These are phyloP conservation scores for Pangasius krempfi DNA, from an alignment of 2,797 vertebrate genomes.

Conservation along the genomic window DNA sequence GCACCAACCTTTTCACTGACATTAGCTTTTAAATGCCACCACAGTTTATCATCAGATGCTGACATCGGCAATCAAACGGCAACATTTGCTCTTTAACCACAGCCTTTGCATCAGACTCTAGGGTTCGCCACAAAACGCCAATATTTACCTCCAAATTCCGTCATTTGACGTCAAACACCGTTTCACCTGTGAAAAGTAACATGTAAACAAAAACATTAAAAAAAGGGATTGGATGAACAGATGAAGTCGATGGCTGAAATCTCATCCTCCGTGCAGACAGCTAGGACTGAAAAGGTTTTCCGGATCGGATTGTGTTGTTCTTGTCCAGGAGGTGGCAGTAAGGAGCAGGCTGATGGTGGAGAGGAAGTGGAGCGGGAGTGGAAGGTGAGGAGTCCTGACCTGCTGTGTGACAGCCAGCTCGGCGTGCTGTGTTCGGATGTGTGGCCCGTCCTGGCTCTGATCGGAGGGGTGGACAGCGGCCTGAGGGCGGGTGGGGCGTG, in stretches of 20 bases:
- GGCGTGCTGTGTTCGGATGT: slow-evolving; percentile 75
- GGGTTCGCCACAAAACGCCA: no score
- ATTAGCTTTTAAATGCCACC: no score
- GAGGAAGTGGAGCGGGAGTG: slow-evolving; percentile 33
- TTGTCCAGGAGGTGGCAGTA: slow-evolving; percentile 57
- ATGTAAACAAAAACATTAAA: no score
- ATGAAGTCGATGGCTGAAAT: not conserved
- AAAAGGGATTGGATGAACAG: no score
- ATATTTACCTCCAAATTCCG: no score
- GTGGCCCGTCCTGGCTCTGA: slow-evolving; percentile 81
- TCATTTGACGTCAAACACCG: no score
- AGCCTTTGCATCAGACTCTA: no score
- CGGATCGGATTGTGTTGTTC: not conserved
- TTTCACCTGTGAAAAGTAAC: no score
- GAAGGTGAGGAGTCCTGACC: slow-evolving; percentile 55
- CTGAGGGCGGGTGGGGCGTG: slow-evolving; percentile 80
- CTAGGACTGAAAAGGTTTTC: not conserved
- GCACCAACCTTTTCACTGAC: no score
- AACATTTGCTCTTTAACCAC: no score
- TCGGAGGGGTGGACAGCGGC: slow-evolving; percentile 81
- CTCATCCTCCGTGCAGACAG: not conserved
- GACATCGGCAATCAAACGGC: no score
- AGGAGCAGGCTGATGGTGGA: slow-evolving; percentile 59
- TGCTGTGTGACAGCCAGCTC: slow-evolving; percentile 76
- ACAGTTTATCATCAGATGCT: no score